Conservation (phyloP, 2,797 vertebrate species). For the Alouatta caraya region DNA sequence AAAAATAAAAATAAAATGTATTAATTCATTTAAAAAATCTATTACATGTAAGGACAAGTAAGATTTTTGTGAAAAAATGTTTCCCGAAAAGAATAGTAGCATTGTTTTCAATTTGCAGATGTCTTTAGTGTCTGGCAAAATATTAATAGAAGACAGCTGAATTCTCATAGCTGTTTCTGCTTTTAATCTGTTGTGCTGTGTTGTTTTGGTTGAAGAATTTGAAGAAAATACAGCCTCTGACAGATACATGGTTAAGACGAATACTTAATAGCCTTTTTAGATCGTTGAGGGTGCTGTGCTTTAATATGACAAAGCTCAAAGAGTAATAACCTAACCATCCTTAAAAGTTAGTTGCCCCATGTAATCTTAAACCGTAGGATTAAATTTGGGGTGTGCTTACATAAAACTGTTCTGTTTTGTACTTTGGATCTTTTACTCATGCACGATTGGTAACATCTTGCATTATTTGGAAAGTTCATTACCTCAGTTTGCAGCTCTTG, state of each 20-base stretch:
- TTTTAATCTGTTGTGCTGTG: not conserved
- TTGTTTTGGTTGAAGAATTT: not conserved
- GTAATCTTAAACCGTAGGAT: not conserved
- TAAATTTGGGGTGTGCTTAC: not conserved
- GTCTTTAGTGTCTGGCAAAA: not conserved
- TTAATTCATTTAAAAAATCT: not conserved
- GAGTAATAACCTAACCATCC: not conserved
- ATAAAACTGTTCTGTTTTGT: not conserved
- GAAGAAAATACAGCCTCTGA: not conserved
- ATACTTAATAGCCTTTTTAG: not conserved
- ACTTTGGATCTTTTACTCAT: not conserved
- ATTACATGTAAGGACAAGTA: not conserved
- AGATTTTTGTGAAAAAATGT: not conserved
- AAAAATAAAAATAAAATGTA: not conserved
- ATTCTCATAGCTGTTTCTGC: not conserved
- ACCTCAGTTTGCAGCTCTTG: not conserved
- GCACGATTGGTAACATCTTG: not conserved
- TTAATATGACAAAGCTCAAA: not conserved
- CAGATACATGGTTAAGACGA: not conserved
- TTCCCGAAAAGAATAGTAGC: not conserved
- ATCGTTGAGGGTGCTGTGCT: not conserved
- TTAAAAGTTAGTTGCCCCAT: not conserved
- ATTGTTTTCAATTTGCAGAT: not conserved
- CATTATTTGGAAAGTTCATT: not conserved
- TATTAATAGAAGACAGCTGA: not conserved